Evolutionary conservation across 2,113 vertebrate genomes (phyloP), one percentile per base, ranked within the genome.

Genomic region (Lampris incognitus): DNA sequence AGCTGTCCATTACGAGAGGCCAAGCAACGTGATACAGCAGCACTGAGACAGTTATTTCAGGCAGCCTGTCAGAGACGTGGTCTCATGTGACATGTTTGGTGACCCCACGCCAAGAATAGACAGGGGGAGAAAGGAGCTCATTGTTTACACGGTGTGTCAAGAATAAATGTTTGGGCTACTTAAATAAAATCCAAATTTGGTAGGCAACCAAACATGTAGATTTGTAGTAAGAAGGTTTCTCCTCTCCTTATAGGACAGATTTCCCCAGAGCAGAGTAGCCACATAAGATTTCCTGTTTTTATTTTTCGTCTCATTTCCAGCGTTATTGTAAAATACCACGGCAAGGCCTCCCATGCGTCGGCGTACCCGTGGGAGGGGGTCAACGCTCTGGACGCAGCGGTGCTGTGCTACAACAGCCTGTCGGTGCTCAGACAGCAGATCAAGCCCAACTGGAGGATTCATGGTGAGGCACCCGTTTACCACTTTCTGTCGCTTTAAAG

Each of bases 301-400:
- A 9, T 59, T 13, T 71, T 37, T 37, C 1, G 1, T 68, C 2
- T 66, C 38, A 66, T 91, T 93, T 86, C 80, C 92, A 97, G 96
- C 38, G 88, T 97, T 87, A 93, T 91, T 85, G 94, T 96, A 90
- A 96, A 94, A 89, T 97, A 96, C 86, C 94, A 92, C 82, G 96
- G 96, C 78, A 96, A 95, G 88, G 91, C 95, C 37, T 94, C 95
- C 85, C 96, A 97, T 80, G 96, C 95, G 82, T 94, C 96, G 70
- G 93, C 95, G 56, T 96, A 97, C 83, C 96, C 96, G 78, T 96
- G 96, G 96, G 95, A 96, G 93, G 96, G 96, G 79, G 71, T 96
- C 65, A 97, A 97, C 80, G 95, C 96, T 3, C 90, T 97, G 88
- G 96, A 96, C 84, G 95, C 96, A 78, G 96, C 96, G 52, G 95